Evolutionary conservation across 2,797 vertebrate genomes (phyloP), one percentile per base, ranked within the genome.

Genomic region (Remorina albescens): DNA sequence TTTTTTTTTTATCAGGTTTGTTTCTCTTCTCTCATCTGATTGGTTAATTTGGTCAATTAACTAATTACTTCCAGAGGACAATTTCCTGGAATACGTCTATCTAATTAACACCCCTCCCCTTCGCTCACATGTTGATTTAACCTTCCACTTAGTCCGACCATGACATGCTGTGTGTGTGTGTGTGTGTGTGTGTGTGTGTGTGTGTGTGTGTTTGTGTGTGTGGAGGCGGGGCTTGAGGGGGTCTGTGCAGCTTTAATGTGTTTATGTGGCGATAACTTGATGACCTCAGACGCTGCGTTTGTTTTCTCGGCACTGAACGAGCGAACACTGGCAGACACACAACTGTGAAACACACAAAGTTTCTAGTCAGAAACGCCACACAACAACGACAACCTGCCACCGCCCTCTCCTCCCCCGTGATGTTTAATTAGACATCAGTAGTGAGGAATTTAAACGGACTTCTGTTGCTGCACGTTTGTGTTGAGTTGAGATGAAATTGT

Each of bases 241-340:
- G 58, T 25, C 26, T 47, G 50, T 18, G 60, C 9, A 4, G 64
- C 26, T 39, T 63, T 59, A 49, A 61, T 56, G 66, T 64, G 60
- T 73, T 39, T 81, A 42, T 59, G 70, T 63, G 51, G 23, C 2
- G 41, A 78, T 78, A 57, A 81, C 28, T 71, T 28, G 75, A 66
- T 83, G 34, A 71, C 72, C 62, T 51, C 56, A 12, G 49, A 61
- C 62, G 9, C 44, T 4, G 47, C 4, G 8, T 15, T 53, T 81
- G 70, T 75, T 82, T 75, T 58, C 25, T 69, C 61, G 54, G 28
- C 60, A n/a, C 1, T 60, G 51, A 72, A 64, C 5, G 5, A 59
- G 13, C 58, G 59, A 46, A 10, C 30, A 41, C 19, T 18, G 25
- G 47, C 5, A 10, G 3, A 59, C 1, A 5, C 28, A 2, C 28